Base-by-base conservation (phyloP, 2,797 vertebrate genomes). In the Dicrostonyx torquatus region DNA sequence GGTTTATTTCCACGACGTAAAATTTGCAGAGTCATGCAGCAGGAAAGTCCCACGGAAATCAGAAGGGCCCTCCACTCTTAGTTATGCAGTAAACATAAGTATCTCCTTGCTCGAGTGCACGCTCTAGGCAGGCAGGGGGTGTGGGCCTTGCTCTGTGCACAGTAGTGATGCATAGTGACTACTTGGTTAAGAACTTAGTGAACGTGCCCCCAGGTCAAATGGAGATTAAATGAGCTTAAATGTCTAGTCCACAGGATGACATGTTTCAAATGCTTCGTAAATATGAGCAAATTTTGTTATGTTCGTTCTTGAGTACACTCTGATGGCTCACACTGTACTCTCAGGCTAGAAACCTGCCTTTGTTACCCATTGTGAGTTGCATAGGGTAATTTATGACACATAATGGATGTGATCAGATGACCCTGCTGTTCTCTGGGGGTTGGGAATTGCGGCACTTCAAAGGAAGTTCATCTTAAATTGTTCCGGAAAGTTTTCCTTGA, bases 401-500 rank as follows among this genome's bases (percentile, higher is more conserved):
- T 95, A 96, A 98, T 96, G 95, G 95, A 77, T 12, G 6, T 87
- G 85, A 94, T 96, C 91, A 96, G 97, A 97, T 97, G 97, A 97
- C 94, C 91, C 94, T 95, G 93, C 90, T 96, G 70, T 97, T 97
- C 95, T 95, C 97, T 89, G 96, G 87, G 87, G 97, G 96, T 91
- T 94, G 80, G 91, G 75, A 97, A 97, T 92, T 95, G 80, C 93
- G 91, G 1, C 68, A 89, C 97, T 97, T 98, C 96, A 98, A 97
- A 98, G 97, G 93, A 96, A 96, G 96, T 84, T 94, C 89, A 94
- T 97, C 92, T 94, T 96, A 93, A 98, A 95, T 92, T 97, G 94
- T 97, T 97, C 95, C 97, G 97, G 97, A 93, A 93, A 96, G 90
- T 97, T 97, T 94, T 97, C 95, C 97, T 97, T 97, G 94, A 87